Evolutionary conservation across 1,140 invertebrate genomes (phyloP).

Genomic region (Rhysida immarginata): DNA sequence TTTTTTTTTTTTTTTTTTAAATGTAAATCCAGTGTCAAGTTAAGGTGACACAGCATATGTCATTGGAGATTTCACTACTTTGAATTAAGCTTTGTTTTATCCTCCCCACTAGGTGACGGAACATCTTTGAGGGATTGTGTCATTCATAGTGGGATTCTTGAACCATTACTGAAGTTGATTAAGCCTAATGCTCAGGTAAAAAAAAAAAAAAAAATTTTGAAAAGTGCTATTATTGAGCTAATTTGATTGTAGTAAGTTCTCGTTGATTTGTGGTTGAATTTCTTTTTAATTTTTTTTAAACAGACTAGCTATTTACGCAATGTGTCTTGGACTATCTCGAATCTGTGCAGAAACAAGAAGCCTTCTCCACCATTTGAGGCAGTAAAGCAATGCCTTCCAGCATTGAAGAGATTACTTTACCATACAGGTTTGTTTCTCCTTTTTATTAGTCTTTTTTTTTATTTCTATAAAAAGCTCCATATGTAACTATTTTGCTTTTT

Average conservation of each 20-base stretch:
- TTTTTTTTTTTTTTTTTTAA: not conserved
- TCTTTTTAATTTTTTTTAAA: conserved; percentile 4
- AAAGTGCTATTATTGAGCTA: too few relatives aligned
- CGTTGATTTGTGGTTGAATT: not conserved
- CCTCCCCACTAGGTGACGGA: conserved; percentile 52
- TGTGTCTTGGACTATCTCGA: conserved; percentile 82
- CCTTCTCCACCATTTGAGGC: conserved; percentile 60
- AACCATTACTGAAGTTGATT: conserved; percentile 48
- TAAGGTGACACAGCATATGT: not conserved
- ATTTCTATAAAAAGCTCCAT: too few relatives aligned
- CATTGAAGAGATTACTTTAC: conserved; percentile 57
- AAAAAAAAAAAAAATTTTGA: conserved; percentile 7
- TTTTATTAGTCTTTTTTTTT: conserved; percentile 8
- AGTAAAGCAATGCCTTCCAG: conserved; percentile 63
- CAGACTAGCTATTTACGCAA: conserved; percentile 37
- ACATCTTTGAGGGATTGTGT: conserved; percentile 57
- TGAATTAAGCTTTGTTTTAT: too few relatives aligned
- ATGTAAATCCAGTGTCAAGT: not conserved
- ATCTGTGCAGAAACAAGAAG: conserved; percentile 83
- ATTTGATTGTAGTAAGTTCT: too few relatives aligned
- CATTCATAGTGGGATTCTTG: conserved; percentile 43
- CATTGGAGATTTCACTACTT: too few relatives aligned
- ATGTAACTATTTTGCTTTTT: not conserved
- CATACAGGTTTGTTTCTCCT: conserved; percentile 49
- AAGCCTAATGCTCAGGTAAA: conserved; percentile 39